These are phyloP conservation scores for Danio kyathit DNA, from an alignment of 2,797 vertebrate genomes.

Conservation along the genomic window DNA sequence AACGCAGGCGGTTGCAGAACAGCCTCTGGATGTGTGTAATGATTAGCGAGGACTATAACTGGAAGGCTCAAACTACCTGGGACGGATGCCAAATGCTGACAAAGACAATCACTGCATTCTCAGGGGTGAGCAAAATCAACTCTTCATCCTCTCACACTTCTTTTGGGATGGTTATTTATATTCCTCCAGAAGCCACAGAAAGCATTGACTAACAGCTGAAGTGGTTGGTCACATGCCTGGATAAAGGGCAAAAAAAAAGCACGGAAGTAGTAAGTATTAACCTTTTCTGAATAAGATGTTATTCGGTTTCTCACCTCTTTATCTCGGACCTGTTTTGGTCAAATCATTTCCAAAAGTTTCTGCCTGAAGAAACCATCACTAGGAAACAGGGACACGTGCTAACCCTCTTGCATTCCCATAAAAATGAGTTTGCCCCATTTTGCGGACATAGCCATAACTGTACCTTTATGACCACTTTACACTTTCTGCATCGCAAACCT, in stretches of 20 bases:
- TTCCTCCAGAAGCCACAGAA: slow-evolving; percentile 20
- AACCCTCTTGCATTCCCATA: not conserved
- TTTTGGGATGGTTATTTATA: slow-evolving; percentile 29
- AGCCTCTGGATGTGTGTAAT: slow-evolving; percentile 45
- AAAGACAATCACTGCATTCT: slow-evolving; percentile 64
- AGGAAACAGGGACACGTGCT: not conserved
- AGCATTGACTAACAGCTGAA: slow-evolving; percentile 25
- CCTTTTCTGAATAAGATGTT: slow-evolving; percentile 2
- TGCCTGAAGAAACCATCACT: not conserved
- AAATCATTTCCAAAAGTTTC: slow-evolving; percentile 11
- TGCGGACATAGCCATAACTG: not conserved
- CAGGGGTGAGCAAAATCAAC: slow-evolving; percentile 64
- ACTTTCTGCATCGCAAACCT: not conserved
- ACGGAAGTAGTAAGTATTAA: slow-evolving; percentile 60
- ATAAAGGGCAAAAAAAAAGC: slow-evolving; percentile 38
- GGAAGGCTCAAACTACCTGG: slow-evolving; percentile 63
- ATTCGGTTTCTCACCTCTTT: not conserved
- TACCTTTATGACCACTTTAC: not conserved
- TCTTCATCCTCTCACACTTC: slow-evolving; percentile 62
- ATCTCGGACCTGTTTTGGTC: not conserved
- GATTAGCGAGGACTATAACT: slow-evolving; percentile 50
- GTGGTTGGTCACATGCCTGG: slow-evolving; percentile 31
- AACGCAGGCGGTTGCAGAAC: slow-evolving; percentile 47
- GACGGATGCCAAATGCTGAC: slow-evolving; percentile 68
- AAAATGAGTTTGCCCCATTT: not conserved